Base-by-base conservation (phyloP, 2,888 invertebrate genomes). In the Scaptomyza polygonia region DNA sequence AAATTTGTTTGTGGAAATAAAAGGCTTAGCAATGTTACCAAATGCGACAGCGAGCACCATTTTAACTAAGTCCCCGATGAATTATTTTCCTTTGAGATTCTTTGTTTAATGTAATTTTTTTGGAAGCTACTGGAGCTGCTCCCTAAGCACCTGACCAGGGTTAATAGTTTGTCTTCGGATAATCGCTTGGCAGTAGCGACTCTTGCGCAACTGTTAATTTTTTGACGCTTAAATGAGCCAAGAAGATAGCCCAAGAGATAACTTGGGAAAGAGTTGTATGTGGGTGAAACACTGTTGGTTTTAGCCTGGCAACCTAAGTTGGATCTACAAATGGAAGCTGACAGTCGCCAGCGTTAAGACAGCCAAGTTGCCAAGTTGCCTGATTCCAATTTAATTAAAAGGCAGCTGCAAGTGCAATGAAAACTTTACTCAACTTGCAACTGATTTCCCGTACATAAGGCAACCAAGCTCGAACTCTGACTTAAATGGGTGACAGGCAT, bases 321-420 rank as follows among this genome's bases (percentile, higher is more conserved):
- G 51, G 45, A 42, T 45, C 39, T 56, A 40, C 42, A 77, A 78
- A 65, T 70, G 61, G 54, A 68, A 34, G 36, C 58, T 59, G 72
- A 56, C 73, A 52, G 54, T 44, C 56, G 63, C 32, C 21, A 21
- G 58, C 34, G 32, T 59, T 56, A 14, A 54, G 32, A 30, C 57
- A 32, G 34, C 40, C 55, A 72, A 73, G 69, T 67, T 66, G 84
- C 83, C 86, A n/a, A n/a, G n/a, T 79, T 69, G 40, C 43, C 67
- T 25, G 65, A 65, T 77, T 61, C 74, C 67, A 74, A 84, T 77
- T 84, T 80, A 80, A 80, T 80, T 80, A 86, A 80, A 68, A 84
- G 39, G 49, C 59, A 48, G 47, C 70, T 47, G 52, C 70, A 67
- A 77, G 61, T 72, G 83, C 83, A 65, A 67, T 54, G 69, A 56